These are phyloP conservation scores for Trichonephila clavata DNA, from an alignment of 1,140 invertebrate genomes.

Conservation along the genomic window DNA sequence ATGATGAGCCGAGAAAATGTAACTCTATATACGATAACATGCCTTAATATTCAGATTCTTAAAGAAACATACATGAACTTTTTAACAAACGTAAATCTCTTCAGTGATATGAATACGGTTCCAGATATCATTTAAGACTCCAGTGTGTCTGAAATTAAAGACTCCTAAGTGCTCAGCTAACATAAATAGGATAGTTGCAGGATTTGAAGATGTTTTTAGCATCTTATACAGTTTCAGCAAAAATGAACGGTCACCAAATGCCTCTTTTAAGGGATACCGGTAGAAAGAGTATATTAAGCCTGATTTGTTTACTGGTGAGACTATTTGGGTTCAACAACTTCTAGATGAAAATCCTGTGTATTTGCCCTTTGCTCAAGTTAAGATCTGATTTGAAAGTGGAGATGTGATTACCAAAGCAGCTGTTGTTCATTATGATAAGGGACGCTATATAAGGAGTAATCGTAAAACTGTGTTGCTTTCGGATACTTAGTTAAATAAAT, in stretches of 20 bases:
- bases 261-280: constrained; percentile 1
- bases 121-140: neutral
- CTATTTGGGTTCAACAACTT: constrained; percentile 8
- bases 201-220: neutral
- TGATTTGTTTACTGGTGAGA: neutral
- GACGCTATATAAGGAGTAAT: too few relatives aligned
- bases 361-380: constrained; percentile 2
- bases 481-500: too few relatives aligned
- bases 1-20: too few relatives aligned
- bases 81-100: too few relatives aligned
- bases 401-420: too few relatives aligned
- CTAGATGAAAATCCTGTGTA: neutral
- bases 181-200: neutral
- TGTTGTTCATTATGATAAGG: too few relatives aligned
- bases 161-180: neutral
- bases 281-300: neutral
- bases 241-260: neutral
- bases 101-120: constrained; percentile 1
- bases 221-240: neutral
- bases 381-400: neutral
- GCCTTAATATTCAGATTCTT: too few relatives aligned
- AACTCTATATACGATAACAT: too few relatives aligned
- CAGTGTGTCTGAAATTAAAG: neutral
- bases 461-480: too few relatives aligned
- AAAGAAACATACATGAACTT: too few relatives aligned